Percentiles rank a stretch among this genome's conserved stretches.
phyloP scores from a whole-genome alignment of 2,113 vertebrate species.

The Mus spicilegus region DNA sequence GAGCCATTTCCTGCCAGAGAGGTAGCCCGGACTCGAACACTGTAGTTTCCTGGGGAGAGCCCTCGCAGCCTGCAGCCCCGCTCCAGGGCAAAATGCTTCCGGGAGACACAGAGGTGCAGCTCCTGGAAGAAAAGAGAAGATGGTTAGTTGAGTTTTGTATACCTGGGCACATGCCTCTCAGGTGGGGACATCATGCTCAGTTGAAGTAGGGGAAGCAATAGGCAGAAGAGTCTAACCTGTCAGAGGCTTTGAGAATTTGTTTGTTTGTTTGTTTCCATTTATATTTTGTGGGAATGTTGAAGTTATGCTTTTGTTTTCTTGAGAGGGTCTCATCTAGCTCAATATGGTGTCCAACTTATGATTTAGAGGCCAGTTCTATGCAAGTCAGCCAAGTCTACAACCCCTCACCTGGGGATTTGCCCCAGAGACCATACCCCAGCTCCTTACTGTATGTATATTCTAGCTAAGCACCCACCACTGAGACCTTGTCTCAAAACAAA shows the following conservation, averaged over 20 bases:
- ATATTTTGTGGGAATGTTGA: not conserved
- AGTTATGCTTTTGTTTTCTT: not conserved
- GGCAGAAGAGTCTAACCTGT: not conserved
- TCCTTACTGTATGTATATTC: not conserved
- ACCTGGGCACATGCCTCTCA: accelerated
- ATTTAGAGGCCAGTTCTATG: not conserved
- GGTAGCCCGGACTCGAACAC: constrained; percentile 93
- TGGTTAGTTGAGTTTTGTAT: accelerated
- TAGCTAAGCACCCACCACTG: not conserved
- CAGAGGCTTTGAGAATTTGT: not conserved
- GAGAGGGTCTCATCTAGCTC: not conserved
- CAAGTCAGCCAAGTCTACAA: not conserved
- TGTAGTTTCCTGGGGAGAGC: constrained; percentile 95
- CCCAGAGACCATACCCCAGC: not conserved
- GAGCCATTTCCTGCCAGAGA: constrained; percentile 97
- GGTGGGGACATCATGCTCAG: not conserved
- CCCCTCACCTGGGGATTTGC: not conserved
- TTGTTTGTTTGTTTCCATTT: not conserved
- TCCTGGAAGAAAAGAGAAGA: constrained; percentile 82
- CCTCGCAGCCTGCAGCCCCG: constrained; percentile 91
- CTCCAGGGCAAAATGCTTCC: constrained; percentile 89
- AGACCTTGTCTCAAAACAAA: not conserved
- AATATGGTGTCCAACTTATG: not conserved
- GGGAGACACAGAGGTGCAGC: constrained; percentile 92
- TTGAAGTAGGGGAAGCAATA: accelerated